Conservation (phyloP, 2,888 invertebrate genomes). For the Sericinus montela region DNA sequence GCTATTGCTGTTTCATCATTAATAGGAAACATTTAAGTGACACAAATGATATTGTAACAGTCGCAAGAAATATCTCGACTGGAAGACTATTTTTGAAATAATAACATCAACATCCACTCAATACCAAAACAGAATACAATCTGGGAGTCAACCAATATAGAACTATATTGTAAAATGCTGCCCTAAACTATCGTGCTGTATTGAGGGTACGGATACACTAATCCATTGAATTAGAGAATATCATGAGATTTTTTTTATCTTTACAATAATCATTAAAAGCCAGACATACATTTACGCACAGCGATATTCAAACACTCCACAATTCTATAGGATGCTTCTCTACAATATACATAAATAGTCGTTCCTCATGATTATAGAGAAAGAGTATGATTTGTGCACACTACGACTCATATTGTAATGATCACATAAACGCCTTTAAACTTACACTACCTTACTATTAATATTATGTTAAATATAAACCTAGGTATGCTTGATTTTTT, state of each 20-base stretch:
- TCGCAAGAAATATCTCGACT: constrained; percentile 32
- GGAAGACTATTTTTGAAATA: constrained; percentile 61
- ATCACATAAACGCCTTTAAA: constrained; percentile 74
- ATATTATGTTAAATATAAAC: constrained; percentile 51
- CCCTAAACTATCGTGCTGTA: constrained; percentile 51
- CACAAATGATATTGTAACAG: constrained; percentile 15
- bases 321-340: constrained; percentile 65
- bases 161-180: constrained; percentile 30
- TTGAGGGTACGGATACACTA: constrained; percentile 50
- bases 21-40: constrained; percentile 8
- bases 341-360: constrained; percentile 53
- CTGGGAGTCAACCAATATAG: constrained; percentile 31
- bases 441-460: constrained; percentile 50
- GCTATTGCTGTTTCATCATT: constrained; percentile 3
- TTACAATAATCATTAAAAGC: constrained; percentile 60
- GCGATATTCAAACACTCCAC: constrained; percentile 66
- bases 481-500: constrained; percentile 65
- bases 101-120: constrained; percentile 20
- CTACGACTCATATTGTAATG: constrained; percentile 68
- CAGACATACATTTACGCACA: constrained; percentile 66
- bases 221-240: constrained; percentile 65
- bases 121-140: background rate
- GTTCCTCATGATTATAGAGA: constrained; percentile 53
- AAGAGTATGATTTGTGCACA: constrained; percentile 70
- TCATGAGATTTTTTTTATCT: constrained; percentile 53